Evolutionary conservation across 1,140 invertebrate genomes (phyloP).

Genomic region (Rhopalosiphum padi): DNA sequence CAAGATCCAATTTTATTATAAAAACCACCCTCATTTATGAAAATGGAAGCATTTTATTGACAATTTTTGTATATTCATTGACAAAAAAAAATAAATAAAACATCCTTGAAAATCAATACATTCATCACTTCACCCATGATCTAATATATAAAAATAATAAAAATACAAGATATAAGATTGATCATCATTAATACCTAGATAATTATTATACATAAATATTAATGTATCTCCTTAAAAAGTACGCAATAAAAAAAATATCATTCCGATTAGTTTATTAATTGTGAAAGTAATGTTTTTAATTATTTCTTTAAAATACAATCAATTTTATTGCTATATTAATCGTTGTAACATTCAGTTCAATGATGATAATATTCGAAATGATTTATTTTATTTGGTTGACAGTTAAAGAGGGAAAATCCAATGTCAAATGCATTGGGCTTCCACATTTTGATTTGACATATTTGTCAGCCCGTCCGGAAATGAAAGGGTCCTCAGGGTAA

Average conservation of each 20-base stretch:
- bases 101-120: too few species aligned
- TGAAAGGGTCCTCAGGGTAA: background rate
- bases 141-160: background rate
- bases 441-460: conserved; percentile 2
- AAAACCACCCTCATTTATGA: too few species aligned
- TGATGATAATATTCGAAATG: background rate
- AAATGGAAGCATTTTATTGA: too few species aligned
- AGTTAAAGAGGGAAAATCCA: background rate
- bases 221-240: background rate
- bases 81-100: too few species aligned
- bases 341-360: background rate
- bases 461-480: background rate
- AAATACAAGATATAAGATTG: background rate
- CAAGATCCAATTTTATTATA: too few species aligned
- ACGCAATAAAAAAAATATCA: background rate
- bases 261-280: background rate
- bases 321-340: conserved; percentile 11
- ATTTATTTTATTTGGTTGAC: conserved; percentile 6
- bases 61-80: too few species aligned
- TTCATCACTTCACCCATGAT: too few species aligned
- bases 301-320: background rate
- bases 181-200: background rate
- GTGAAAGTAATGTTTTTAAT: background rate
- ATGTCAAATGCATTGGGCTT: background rate
- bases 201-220: background rate